These are phyloP conservation scores for Cynoglossus semilaevis DNA, from an alignment of 2,113 vertebrate genomes.

Conservation along the genomic window DNA sequence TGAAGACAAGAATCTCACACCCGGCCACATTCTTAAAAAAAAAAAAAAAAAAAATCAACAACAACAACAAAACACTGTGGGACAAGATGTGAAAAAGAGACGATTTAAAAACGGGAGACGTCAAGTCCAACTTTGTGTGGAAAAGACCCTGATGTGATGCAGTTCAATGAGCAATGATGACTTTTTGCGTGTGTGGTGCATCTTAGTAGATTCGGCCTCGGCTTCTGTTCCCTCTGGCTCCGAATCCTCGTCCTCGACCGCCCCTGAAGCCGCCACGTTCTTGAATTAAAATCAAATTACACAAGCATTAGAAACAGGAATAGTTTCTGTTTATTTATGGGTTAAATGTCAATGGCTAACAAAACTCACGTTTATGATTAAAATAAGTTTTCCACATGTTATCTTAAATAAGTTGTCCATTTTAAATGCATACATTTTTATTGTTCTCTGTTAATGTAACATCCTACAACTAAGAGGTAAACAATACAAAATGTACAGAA, in stretches of 20 bases:
- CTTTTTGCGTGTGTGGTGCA: neutral
- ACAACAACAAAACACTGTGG: neutral
- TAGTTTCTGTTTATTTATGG: neutral
- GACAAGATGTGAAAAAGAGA: conserved; percentile 33
- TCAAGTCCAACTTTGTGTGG: conserved; percentile 30
- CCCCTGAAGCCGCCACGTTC: conserved; percentile 95
- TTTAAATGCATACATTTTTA: too few relatives aligned
- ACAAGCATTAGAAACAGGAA: neutral
- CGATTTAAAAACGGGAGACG: conserved; percentile 21
- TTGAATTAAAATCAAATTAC: conserved; percentile 46
- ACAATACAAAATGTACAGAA: too few relatives aligned
- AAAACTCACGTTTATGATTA: neutral
- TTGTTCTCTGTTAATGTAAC: too few relatives aligned
- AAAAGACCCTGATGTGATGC: conserved; percentile 50
- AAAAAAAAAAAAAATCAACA: neutral
- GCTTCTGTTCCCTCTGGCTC: conserved; percentile 89
- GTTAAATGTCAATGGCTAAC: neutral
- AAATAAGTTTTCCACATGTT: too few relatives aligned
- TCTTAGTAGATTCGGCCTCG: conserved; percentile 91
- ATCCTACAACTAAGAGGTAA: too few relatives aligned
- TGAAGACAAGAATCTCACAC: conserved; percentile 24
- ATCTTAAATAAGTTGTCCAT: too few relatives aligned
- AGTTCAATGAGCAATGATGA: conserved; percentile 44
- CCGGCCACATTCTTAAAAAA: neutral
- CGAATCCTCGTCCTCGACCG: conserved; percentile 89